phyloP scores from a whole-genome alignment of 2,797 vertebrate species.

The Acrocephalus scirpaceus region DNA sequence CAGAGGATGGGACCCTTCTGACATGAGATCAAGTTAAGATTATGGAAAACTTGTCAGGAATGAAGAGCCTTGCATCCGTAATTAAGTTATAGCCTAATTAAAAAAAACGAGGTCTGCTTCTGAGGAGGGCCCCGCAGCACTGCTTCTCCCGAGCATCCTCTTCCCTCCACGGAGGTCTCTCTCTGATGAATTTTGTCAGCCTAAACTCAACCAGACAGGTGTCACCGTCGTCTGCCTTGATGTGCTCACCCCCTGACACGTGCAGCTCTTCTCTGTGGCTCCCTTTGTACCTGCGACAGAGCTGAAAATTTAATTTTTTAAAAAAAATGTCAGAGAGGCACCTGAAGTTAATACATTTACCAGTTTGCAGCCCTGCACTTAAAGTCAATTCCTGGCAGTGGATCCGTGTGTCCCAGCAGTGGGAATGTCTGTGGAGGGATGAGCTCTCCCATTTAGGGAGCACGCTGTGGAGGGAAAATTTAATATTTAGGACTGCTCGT shows the following conservation, averaged over 20 bases:
- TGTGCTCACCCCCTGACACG: constrained; percentile 24
- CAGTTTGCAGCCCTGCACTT: not conserved
- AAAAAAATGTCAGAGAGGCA: constrained; percentile 2
- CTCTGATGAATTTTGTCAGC: constrained; percentile 47
- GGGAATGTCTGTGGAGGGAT: not conserved
- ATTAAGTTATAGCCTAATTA: constrained; percentile 55
- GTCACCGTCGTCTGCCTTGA: constrained; percentile 15
- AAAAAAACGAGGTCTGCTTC: not conserved
- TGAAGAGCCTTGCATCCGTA: constrained; percentile 1
- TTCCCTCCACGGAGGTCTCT: not conserved
- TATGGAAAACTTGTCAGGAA: constrained; percentile 48
- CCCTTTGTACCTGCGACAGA: not conserved
- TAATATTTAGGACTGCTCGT: not conserved
- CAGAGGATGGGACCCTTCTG: constrained; percentile 46
- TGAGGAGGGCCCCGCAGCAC: not conserved
- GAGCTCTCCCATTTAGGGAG: not conserved
- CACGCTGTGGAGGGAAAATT: not conserved
- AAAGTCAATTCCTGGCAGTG: not conserved
- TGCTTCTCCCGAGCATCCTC: not conserved
- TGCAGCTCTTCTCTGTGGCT: not conserved
- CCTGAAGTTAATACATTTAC: constrained; percentile 49
- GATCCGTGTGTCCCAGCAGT: not conserved
- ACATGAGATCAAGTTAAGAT: constrained; percentile 66
- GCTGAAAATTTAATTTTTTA: constrained; percentile 30
- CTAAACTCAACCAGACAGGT: constrained; percentile 67